A percentile compares a stretch with the other conserved stretches of the same genome.
These are phyloP conservation scores for Trilocha varians DNA, from an alignment of 2,888 invertebrate species.

Conservation along the genomic window DNA sequence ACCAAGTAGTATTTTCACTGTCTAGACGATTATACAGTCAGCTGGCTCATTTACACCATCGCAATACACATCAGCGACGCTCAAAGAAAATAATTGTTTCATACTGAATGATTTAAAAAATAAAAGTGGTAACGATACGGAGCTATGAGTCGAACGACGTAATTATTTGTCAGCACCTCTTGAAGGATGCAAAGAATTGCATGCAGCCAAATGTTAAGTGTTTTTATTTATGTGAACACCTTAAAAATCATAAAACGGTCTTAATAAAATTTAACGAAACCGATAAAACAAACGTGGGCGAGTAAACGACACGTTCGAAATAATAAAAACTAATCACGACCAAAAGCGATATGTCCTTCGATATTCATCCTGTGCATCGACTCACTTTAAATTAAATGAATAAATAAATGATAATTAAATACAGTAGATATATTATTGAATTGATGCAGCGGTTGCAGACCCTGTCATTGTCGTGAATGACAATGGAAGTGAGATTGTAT, in stretches of 20 bases:
- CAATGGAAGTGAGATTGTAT: constrained; percentile 41
- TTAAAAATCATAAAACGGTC: background rate
- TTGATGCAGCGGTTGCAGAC: constrained; percentile 21
- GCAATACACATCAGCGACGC: constrained; percentile 2
- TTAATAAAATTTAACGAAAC: constrained; percentile 20
- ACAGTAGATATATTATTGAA: constrained; percentile 34
- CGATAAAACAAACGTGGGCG: constrained; percentile 18
- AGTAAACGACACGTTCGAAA: constrained; percentile 17
- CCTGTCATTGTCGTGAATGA: constrained; percentile 34
- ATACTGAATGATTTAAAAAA: background rate
- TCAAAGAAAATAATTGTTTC: background rate
- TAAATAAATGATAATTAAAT: constrained; percentile 32
- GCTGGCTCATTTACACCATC: background rate
- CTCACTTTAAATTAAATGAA: constrained; percentile 27
- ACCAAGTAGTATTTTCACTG: constrained; percentile 42
- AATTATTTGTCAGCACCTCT: background rate
- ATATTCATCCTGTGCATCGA: constrained; percentile 26
- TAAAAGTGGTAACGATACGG: background rate
- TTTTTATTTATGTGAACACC: background rate
- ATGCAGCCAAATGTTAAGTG: too few relatives aligned
- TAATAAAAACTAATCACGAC: constrained; percentile 33
- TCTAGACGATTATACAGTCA: constrained; percentile 34
- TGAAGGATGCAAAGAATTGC: too few relatives aligned
- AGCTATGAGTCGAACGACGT: background rate
- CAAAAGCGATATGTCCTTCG: constrained; percentile 21